A percentile compares a stretch with the other conserved stretches of the same genome.
These are phyloP conservation scores for Palloptera scutellata DNA, from an alignment of 2,888 invertebrate genomes.

Conservation along the genomic window DNA sequence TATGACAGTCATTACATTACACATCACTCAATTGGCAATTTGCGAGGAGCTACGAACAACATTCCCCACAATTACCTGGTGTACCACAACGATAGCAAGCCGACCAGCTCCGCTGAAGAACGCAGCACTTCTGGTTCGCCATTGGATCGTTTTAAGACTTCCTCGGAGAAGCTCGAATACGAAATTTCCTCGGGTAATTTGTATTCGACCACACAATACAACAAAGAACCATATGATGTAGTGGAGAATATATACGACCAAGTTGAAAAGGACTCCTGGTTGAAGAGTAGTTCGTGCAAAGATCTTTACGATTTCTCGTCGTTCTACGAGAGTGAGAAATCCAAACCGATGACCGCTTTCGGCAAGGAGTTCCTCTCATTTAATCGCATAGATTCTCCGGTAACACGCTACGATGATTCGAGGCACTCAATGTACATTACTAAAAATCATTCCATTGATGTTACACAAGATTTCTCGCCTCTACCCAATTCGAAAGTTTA, in stretches of 20 bases:
- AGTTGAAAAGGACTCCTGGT: conserved; percentile 68
- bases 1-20: conserved; percentile 64
- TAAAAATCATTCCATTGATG: conserved; percentile 72
- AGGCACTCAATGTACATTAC: conserved; percentile 71
- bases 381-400: conserved; percentile 72
- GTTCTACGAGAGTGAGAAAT: conserved; percentile 69
- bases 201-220: conserved; percentile 63
- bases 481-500: conserved; percentile 77
- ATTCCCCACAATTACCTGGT: conserved; percentile 52
- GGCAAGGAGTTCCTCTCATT: conserved; percentile 63
- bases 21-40: conserved; percentile 52
- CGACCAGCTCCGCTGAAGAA: conserved; percentile 42
- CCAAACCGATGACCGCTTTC: conserved; percentile 64
- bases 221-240: conserved; percentile 42
- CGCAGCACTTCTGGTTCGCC: conserved; percentile 48
- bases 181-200: conserved; percentile 69
- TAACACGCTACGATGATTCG: conserved; percentile 77
- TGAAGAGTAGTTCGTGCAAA: conserved; percentile 83
- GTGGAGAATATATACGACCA: conserved; percentile 59
- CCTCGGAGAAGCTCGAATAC: conserved; percentile 67
- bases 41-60: conserved; percentile 41
- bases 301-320: conserved; percentile 80
- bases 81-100: conserved; percentile 50
- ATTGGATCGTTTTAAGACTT: conserved; percentile 51
- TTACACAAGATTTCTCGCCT: conserved; percentile 71